These are phyloP conservation scores for Galago senegalensis DNA, from an alignment of 2,797 vertebrate species.

Conservation along the genomic window DNA sequence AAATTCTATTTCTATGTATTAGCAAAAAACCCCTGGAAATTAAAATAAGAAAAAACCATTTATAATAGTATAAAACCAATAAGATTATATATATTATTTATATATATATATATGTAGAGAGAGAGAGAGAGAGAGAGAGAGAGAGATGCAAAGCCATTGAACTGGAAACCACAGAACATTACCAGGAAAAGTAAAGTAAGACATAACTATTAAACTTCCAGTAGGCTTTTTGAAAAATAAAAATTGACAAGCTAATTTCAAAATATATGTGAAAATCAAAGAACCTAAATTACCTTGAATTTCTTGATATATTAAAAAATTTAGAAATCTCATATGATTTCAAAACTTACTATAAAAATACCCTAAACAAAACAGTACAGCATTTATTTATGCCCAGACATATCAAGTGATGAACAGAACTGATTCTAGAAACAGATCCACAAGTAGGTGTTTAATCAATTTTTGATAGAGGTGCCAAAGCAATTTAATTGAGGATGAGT, in stretches of 20 bases:
- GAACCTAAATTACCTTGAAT: background rate
- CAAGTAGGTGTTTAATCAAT: background rate
- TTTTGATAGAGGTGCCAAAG: background rate
- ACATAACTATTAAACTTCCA: background rate
- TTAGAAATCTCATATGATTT: background rate
- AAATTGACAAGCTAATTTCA: background rate
- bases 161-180: background rate
- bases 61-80: background rate
- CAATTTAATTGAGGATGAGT: conserved; percentile 4
- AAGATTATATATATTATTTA: background rate
- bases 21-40: background rate
- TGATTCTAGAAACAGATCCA: background rate
- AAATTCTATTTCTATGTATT: background rate
- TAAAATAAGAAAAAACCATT: background rate
- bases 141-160: background rate
- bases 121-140: no score
- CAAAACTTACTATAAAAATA: conserved; percentile 17
- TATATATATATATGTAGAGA: background rate
- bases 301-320: conserved; percentile 1
- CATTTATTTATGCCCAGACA: background rate
- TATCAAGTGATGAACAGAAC: conserved; percentile 7
- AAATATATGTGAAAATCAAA: conserved; percentile 29
- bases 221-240: background rate
- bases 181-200: background rate
- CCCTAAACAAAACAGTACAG: background rate